phyloP scores from a whole-genome alignment of 2,797 vertebrate species.

The Garrulus glandarius region DNA sequence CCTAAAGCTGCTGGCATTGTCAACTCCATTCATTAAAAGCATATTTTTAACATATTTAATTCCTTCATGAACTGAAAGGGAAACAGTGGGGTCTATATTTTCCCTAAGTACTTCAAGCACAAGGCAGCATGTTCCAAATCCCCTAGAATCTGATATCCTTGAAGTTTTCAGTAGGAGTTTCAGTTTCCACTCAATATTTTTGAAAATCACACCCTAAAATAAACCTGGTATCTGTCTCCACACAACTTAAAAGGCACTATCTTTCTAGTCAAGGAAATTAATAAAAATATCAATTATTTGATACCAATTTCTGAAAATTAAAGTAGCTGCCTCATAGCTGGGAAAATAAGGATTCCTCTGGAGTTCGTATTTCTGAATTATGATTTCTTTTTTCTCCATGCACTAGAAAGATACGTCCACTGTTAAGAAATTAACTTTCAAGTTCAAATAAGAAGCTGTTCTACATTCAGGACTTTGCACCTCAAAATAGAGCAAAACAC shows the following conservation, averaged over 20 bases:
- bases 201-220: neutral
- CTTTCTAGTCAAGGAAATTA: neutral
- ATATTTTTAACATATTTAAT: neutral
- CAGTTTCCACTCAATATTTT: neutral
- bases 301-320: neutral
- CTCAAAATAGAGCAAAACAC: neutral
- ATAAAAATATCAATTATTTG: neutral
- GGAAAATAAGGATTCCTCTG: neutral
- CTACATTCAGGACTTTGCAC: neutral
- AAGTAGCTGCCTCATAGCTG: neutral
- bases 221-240: neutral
- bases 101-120: neutral
- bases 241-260: neutral
- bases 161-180: neutral
- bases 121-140: neutral
- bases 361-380: neutral
- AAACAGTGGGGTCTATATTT: neutral
- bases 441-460: neutral
- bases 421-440: neutral
- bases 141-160: neutral
- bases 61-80: neutral
- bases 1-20: neutral
- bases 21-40: neutral
- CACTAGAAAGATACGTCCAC: rapidly evolving
- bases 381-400: neutral